Base-by-base conservation (phyloP, 2,113 vertebrate species). In the Lasiurus cinereus region DNA sequence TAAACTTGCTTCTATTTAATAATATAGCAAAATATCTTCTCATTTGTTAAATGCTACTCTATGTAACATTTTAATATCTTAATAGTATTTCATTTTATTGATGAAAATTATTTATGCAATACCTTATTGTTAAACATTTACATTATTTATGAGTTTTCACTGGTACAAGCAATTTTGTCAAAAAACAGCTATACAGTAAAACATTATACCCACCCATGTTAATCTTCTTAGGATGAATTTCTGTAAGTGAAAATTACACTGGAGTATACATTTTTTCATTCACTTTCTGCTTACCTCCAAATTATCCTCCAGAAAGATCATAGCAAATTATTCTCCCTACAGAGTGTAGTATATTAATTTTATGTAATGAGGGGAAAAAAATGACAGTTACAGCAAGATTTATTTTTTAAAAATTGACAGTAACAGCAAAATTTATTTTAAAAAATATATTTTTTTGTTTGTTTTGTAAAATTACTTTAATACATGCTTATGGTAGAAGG, bases 401-500 rank as follows among this genome's bases (percentile, higher is more conserved):
- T 85, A 88, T 39, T 46, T 69, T 78, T 73, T 14, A 48, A 48
- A 48, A 50, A 39, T 94, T 91, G 54, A 87, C 8, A 69, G 18
- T 18, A 85, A 74, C 22, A 56, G 86, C 8, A 74, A 90, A 43
- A 10, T 82, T 88, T 85, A 88, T 46, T 46, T 69, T 78, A 73
- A 18, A 48, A 48, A 48, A 50, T 50, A 50, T 50, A 50, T 50
- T 48, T 48, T 48, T 54, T 56, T 56, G 18, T 43, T 94, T 70
- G 69, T 14, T 91, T 85, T 88, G 59, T 62, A 76, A 86, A 83
- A 80, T 59, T 19, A 91, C n/a, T 88, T 73, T 54, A 76, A 82
- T 66, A 52, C 31, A 78, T 70, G 10, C 18, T 86, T 89, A 12
- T 66, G 62, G n/a, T 82, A 85, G 90, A 79, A 87, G 7, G 5